Conservation (phyloP, 2,888 invertebrate species). For the Thymelicus lineola region DNA sequence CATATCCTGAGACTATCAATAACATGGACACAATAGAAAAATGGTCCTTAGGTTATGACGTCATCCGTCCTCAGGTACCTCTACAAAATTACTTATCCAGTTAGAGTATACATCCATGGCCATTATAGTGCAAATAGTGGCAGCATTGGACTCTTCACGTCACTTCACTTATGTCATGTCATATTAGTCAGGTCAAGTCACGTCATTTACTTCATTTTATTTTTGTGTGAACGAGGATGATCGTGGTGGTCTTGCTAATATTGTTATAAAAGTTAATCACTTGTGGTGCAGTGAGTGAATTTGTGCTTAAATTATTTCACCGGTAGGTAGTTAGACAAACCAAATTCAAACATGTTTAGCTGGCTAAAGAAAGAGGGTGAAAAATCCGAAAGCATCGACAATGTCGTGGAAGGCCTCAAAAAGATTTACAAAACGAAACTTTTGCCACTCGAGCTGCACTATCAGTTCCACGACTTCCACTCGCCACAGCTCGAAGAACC, state of each 20-base stretch:
- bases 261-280: conserved; percentile 57
- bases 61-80: too few species aligned
- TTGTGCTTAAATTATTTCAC: conserved; percentile 56
- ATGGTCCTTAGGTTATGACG: too few species aligned
- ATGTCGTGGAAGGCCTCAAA: conserved; percentile 97
- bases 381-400: conserved; percentile 93
- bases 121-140: not conserved
- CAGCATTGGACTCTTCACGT: conserved; percentile 3
- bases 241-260: conserved; percentile 65
- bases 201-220: conserved; percentile 48
- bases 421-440: conserved; percentile 96
- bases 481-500: conserved; percentile 98
- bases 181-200: conserved; percentile 53
- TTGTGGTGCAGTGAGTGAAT: conserved; percentile 70
- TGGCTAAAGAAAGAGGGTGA: conserved; percentile 91
- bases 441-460: conserved; percentile 94
- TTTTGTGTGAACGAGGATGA: conserved; percentile 68
- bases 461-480: conserved; percentile 98
- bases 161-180: conserved; percentile 41
- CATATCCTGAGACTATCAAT: too few species aligned
- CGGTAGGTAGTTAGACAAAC: conserved; percentile 47
- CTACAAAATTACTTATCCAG: too few species aligned
- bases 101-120: too few species aligned
- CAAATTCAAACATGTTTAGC: conserved; percentile 89
- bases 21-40: too few species aligned